Conservation (phyloP, 2,797 vertebrate genomes). For the Erethizon dorsatum region DNA sequence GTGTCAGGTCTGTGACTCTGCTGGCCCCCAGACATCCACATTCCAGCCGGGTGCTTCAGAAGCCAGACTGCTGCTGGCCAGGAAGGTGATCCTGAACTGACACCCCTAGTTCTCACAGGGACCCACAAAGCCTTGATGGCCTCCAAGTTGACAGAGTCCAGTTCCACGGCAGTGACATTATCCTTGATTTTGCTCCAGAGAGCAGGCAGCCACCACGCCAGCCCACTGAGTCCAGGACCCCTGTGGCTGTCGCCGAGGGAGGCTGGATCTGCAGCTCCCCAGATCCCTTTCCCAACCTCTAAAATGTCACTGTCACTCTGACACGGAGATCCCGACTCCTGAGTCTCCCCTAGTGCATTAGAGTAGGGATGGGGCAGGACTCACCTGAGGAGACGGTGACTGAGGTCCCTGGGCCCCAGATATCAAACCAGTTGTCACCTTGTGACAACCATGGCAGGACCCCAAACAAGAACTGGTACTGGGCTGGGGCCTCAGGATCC, state of each 20-base stretch:
- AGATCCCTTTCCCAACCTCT: not conserved
- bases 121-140: accelerated
- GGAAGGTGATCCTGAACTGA: accelerated
- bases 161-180: accelerated
- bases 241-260: not conserved
- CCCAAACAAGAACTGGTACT: not conserved
- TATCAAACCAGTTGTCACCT: not conserved
- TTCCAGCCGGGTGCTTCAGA: not conserved
- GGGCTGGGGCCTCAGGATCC: constrained; percentile 69
- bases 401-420: constrained; percentile 86
- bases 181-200: accelerated
- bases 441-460: not conserved
- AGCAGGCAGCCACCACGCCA: too few relatives aligned
- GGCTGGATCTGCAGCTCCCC: accelerated
- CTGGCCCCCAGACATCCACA: accelerated
- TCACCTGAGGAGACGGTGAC: constrained; percentile 89
- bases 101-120: not conserved
- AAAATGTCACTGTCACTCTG: accelerated
- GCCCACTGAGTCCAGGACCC: accelerated
- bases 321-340: accelerated
- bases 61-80: not conserved
- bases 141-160: accelerated
- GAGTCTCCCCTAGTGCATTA: too few relatives aligned
- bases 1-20: not conserved
- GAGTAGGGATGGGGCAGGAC: not conserved